Base-by-base conservation (phyloP, 2,113 vertebrate genomes). In the Strix aluco region DNA sequence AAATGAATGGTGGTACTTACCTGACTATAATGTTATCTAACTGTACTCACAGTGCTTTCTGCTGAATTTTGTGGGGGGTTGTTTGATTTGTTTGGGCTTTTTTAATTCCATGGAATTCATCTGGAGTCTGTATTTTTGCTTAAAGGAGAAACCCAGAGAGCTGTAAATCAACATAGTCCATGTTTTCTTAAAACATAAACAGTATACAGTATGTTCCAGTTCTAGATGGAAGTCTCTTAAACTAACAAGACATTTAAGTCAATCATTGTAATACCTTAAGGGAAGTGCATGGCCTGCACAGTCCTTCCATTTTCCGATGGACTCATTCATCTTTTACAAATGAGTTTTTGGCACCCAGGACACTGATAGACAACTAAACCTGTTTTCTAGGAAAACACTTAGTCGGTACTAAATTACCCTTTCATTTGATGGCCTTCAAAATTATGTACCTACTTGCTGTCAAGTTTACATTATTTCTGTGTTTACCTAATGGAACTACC, bases 171-270 rank as follows among this genome's bases (percentile, higher is more conserved):
- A 32, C 55, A 59, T 2, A 78, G 67, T 22, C 25, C 4, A 7
- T 49, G 38, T 71, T 89, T 71, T 58, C 49, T 87, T 85, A 36
- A 66, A 42, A 34, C 25, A 79, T 58, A 55, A 59, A 55, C 21
- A 58, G 26, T n/a, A 52, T 51, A 71, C 3, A 51, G 30, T 30
- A 32, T 47, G 19, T 49, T 23, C n/a, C 38, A 58, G 51, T 72
- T 84, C 93, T 69, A 69, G 32, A 25, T 81, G 79, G 46, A 95
- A 91, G 71, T 78, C 38, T 90, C 84, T 79, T 85, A 82, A 85
- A 51, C 70, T 91, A 91, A 81, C 36, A 32, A 82, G 30, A 2
- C 23, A 10, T 66, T 62, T 71, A 38, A 88, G 73, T 75, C 61
- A 46, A 88, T 91, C 54, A 44, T 42, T 94, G 38, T 62, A 91